Base-by-base conservation (phyloP, 2,888 invertebrate species). In the Latrodectus hesperus region DNA sequence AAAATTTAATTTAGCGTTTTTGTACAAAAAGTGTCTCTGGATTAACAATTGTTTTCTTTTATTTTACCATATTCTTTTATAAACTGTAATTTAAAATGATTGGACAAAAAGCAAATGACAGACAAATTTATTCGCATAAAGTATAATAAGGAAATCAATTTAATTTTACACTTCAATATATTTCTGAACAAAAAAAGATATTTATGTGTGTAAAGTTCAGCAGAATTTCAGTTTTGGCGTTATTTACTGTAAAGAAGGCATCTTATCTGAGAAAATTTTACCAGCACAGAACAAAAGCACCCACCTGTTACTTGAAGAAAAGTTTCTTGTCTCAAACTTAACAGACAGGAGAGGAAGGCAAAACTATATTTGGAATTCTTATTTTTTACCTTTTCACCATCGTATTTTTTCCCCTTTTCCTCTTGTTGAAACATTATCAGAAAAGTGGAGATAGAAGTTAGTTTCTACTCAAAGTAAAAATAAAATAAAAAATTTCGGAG, bases 221-320 rank as follows among this genome's bases (percentile, higher is more conserved):
- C 38, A 38, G 4, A 38, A n/a, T 60, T 60, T 60, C n/a, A 60
- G 60, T 60, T 60, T 60, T 60, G 60, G 12, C 0, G 60, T 26
- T 26, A 68, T 68, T 22, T 12, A 22, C 17, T 12, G 22, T n/a
- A 17, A 68, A 17, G 16, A 26, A 68, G 26, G 26, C 8, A 17
- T 68, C 67, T 11, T 5, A 17, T 68, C 67, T 11, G 17, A 11
- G 17, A 68, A 68, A 60, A 17, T 22, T 12, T 26, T 26, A 1
- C 22, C 12, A 78, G 17, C n/a, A 53, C n/a, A 67, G 81, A 86
- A 86, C 86, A 72, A 81, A 81, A 72, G 80, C 22, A 49, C n/a
- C 17, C 85, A 85, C 85, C 85, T 85, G 85, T 85, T 85, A 85
- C 85, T 52, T 17, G 10, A 52, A 60, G 9, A 60, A 60, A 60